These are phyloP conservation scores for Hypselothyrea guttata DNA, from an alignment of 2,888 invertebrate species.

Conservation along the genomic window DNA sequence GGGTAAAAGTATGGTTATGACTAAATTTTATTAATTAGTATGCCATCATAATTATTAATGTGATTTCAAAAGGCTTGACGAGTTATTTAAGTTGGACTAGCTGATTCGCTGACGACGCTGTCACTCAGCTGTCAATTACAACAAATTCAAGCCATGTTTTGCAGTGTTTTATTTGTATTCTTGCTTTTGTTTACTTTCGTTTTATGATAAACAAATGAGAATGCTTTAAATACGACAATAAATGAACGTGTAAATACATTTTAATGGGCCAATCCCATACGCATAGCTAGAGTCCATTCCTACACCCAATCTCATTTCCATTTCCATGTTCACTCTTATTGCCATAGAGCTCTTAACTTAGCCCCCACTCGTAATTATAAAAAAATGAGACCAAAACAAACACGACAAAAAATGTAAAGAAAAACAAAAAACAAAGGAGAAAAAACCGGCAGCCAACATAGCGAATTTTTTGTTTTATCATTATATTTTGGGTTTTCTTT, in stretches of 20 bases:
- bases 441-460: constrained; percentile 48
- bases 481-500: constrained; percentile 36
- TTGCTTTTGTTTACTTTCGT: constrained; percentile 3
- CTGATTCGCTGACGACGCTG: constrained; percentile 15
- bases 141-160: constrained; percentile 34
- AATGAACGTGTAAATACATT: constrained; percentile 72
- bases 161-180: constrained; percentile 16
- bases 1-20: too few species aligned
- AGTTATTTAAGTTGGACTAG: constrained; percentile 53
- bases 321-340: constrained; percentile 20
- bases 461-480: constrained; percentile 53
- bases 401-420: constrained; percentile 37
- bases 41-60: too few species aligned
- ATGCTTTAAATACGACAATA: constrained; percentile 48
- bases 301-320: constrained; percentile 18
- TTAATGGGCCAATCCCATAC: constrained; percentile 58
- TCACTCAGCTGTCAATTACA: constrained; percentile 61
- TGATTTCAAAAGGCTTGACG: background rate
- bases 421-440: constrained; percentile 35
- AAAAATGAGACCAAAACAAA: constrained; percentile 53
- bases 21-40: too few species aligned
- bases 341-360: constrained; percentile 12
- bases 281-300: background rate
- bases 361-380: constrained; percentile 17
- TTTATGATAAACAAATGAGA: constrained; percentile 37